These are phyloP conservation scores for Pollenia griseotomentosa DNA, from an alignment of 2,888 invertebrate genomes.

Conservation along the genomic window DNA sequence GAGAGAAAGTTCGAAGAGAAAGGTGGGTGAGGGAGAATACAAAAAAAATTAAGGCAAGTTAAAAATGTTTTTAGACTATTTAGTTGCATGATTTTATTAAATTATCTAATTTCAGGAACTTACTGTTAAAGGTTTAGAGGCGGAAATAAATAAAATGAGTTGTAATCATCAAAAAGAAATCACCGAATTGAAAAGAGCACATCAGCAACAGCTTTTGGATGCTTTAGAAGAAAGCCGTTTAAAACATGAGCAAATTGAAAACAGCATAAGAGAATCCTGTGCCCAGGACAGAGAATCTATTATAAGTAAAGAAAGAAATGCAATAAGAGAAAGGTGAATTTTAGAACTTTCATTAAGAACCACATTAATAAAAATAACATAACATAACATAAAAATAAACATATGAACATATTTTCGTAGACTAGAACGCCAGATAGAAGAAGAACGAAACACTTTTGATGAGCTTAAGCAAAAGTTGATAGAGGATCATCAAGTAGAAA, in stretches of 20 bases:
- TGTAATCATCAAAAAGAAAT: slow-evolving; percentile 89
- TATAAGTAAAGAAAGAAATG: slow-evolving; percentile 87
- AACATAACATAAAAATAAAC: no score
- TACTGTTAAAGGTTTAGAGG: slow-evolving; percentile 94
- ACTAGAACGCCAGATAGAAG: slow-evolving; percentile 86
- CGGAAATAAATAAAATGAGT: slow-evolving; percentile 92
- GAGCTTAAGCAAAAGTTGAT: slow-evolving; percentile 85
- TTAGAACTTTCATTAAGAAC: not conserved
- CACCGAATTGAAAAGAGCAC: slow-evolving; percentile 85
- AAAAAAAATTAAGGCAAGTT: slow-evolving; percentile 91
- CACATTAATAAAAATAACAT: not conserved
- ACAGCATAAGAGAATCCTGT: slow-evolving; percentile 86
- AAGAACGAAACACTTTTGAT: slow-evolving; percentile 86
- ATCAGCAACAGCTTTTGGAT: slow-evolving; percentile 89
- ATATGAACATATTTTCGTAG: slow-evolving; percentile 76
- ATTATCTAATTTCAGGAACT: slow-evolving; percentile 86
- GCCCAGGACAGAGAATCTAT: slow-evolving; percentile 87
- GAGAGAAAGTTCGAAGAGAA: slow-evolving; percentile 90
- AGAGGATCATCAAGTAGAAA: slow-evolving; percentile 84
- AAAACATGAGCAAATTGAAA: slow-evolving; percentile 87
- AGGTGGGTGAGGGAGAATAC: slow-evolving; percentile 94
- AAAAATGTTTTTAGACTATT: not conserved
- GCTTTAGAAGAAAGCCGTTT: slow-evolving; percentile 88
- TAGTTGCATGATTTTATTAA: not conserved
- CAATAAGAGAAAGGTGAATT: slow-evolving; percentile 85